These are phyloP conservation scores for Macropus fuliginosus DNA, from an alignment of 2,797 vertebrate genomes.

Conservation along the genomic window DNA sequence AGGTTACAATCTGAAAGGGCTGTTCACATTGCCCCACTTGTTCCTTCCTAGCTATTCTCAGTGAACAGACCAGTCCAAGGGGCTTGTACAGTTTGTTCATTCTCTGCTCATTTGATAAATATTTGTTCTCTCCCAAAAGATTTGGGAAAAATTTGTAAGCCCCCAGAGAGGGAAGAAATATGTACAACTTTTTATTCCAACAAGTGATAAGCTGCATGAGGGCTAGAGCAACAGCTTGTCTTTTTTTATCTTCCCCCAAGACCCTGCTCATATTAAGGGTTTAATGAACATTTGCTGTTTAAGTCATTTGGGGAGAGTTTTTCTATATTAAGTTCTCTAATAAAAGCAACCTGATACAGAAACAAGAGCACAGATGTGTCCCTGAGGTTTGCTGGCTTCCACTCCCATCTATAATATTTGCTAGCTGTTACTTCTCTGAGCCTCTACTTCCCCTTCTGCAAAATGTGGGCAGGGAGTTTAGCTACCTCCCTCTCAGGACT, in stretches of 20 bases:
- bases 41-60: slow-evolving; percentile 16
- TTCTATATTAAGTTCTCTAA: background rate
- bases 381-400: background rate
- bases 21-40: slow-evolving; percentile 10
- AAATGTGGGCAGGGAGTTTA: background rate
- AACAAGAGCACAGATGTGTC: background rate
- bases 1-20: background rate
- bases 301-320: background rate
- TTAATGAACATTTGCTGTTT: background rate
- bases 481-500: background rate
- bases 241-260: background rate
- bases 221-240: background rate
- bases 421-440: background rate
- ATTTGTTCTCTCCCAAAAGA: slow-evolving; percentile 11
- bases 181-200: background rate
- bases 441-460: background rate
- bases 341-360: background rate
- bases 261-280: background rate
- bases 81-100: slow-evolving; percentile 41
- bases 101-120: slow-evolving; percentile 36
- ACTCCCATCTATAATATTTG: background rate
- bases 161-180: background rate
- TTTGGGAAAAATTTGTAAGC: background rate
- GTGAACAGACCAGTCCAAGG: slow-evolving; percentile 64
- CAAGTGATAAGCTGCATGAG: background rate